A percentile compares a stretch with the other conserved stretches of the same genome.
Evolutionary conservation across 1,140 invertebrate species (phyloP).

Genomic region (Rhyacophila brunnea): DNA sequence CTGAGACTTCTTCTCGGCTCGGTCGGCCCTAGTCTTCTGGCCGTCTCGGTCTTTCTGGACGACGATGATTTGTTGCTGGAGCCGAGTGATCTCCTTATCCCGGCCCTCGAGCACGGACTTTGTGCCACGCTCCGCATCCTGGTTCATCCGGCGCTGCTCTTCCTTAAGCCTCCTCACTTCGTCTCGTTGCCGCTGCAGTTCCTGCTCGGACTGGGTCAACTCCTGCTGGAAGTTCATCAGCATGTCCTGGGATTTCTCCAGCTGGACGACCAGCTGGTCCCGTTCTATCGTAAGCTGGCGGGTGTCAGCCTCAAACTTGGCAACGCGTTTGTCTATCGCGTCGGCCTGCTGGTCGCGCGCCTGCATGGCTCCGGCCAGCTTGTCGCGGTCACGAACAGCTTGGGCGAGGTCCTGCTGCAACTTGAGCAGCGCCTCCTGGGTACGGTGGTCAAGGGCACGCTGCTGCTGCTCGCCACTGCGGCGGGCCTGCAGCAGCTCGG

Average conservation of each 20-base stretch:
- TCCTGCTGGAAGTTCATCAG: slow-evolving; percentile 90
- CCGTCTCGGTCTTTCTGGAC: slow-evolving; percentile 67
- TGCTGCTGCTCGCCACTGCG: slow-evolving; percentile 67
- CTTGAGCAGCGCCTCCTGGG: slow-evolving; percentile 65
- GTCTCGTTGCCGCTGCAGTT: slow-evolving; percentile 75
- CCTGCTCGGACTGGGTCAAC: slow-evolving; percentile 75
- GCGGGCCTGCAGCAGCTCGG: slow-evolving; percentile 65
- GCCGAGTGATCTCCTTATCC: slow-evolving; percentile 68
- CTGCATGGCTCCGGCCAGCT: slow-evolving; percentile 69
- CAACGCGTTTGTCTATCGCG: slow-evolving; percentile 78
- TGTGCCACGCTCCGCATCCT: slow-evolving; percentile 67
- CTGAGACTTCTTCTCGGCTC: slow-evolving; percentile 64
- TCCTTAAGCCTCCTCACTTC: slow-evolving; percentile 74
- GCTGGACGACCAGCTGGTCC: slow-evolving; percentile 82
- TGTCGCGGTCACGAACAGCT: slow-evolving; percentile 68
- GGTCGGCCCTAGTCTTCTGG: slow-evolving; percentile 66
- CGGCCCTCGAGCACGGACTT: slow-evolving; percentile 70
- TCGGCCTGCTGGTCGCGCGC: slow-evolving; percentile 76
- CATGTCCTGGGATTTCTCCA: slow-evolving; percentile 91
- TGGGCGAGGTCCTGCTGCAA: slow-evolving; percentile 71
- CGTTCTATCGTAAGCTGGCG: slow-evolving; percentile 82
- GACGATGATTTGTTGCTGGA: slow-evolving; percentile 70
- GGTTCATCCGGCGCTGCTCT: slow-evolving; percentile 65
- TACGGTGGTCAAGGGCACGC: slow-evolving; percentile 57
- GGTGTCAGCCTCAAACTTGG: slow-evolving; percentile 79